Conservation (phyloP, 1,140 invertebrate species). For the Delia radicum region DNA sequence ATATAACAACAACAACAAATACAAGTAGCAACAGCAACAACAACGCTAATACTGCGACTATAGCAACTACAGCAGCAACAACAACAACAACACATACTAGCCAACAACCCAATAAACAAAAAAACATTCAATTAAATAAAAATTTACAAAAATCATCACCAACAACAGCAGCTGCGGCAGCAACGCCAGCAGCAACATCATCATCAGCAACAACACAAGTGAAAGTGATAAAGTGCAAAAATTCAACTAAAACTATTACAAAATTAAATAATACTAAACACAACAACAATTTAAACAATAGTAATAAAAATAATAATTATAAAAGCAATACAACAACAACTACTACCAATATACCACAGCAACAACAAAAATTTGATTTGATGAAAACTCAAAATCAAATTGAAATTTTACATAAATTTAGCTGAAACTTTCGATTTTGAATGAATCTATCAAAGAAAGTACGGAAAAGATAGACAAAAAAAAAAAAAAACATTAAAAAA, state of each 20-base stretch:
- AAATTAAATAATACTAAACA: constrained; percentile 14
- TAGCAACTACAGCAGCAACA: constrained; percentile 27
- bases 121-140: no score
- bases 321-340: constrained; percentile 21
- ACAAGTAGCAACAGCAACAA: neutral
- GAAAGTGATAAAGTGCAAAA: constrained; percentile 31
- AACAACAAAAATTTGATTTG: constrained; percentile 8
- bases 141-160: no score
- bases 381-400: constrained; percentile 4
- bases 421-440: constrained; percentile 7
- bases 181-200: constrained; percentile 26
- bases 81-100: constrained; percentile 43
- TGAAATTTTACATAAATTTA: constrained; percentile 16
- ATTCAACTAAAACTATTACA: constrained; percentile 28
- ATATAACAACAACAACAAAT: neutral
- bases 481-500: neutral
- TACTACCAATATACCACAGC: no score
- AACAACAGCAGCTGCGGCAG: constrained; percentile 29
- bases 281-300: constrained; percentile 29
- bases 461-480: neutral
- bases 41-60: neutral
- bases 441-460: no score
- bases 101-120: constrained; percentile 27
- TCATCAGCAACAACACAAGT: constrained; percentile 16
- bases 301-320: constrained; percentile 33